Evolutionary conservation across 2,113 vertebrate genomes (phyloP).

Genomic region (Gymnogyps californianus): DNA sequence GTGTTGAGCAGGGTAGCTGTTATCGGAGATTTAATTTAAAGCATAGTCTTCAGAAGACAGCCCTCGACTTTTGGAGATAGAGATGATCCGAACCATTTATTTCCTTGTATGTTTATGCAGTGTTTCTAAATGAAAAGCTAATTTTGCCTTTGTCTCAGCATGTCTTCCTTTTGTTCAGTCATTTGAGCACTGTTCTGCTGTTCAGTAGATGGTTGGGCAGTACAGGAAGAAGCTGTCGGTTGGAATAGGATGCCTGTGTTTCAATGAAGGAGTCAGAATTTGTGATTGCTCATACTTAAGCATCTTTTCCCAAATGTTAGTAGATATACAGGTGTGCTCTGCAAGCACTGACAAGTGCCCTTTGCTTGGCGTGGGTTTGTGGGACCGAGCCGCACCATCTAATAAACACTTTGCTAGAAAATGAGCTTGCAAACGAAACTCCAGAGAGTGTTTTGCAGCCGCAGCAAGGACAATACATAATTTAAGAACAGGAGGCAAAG

Average conservation of each 20-base stretch:
- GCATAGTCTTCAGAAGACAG: background rate
- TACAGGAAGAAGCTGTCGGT: background rate
- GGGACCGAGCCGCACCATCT: background rate
- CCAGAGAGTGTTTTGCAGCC: background rate
- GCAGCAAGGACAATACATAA: background rate
- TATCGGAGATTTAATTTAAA: background rate
- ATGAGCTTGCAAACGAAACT: conserved; percentile 2
- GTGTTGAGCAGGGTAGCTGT: background rate
- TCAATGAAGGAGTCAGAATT: background rate
- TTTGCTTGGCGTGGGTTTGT: background rate
- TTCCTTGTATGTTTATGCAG: background rate
- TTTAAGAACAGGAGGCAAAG: background rate
- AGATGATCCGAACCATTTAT: background rate
- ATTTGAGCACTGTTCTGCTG: background rate
- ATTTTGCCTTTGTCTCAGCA: background rate
- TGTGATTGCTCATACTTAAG: too few species aligned
- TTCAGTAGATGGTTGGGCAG: background rate
- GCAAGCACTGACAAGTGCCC: background rate
- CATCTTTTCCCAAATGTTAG: background rate
- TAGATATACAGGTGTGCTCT: background rate
- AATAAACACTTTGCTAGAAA: background rate
- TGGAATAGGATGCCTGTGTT: background rate
- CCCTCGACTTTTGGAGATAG: background rate
- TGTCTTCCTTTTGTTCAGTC: background rate
- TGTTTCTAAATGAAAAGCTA: background rate